These are phyloP conservation scores for Gadus chalcogrammus DNA, from an alignment of 2,113 vertebrate genomes.

Conservation along the genomic window DNA sequence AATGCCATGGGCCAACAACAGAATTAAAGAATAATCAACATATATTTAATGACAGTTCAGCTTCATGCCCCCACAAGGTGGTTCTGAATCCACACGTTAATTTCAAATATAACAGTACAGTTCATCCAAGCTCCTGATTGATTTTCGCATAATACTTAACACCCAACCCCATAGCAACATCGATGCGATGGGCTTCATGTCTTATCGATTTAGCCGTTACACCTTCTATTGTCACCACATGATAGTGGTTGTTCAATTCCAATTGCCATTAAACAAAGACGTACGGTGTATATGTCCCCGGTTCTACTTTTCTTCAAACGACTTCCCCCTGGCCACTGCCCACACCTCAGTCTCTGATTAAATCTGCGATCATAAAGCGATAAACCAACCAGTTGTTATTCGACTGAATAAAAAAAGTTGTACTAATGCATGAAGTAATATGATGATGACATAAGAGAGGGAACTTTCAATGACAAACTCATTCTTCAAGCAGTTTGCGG, in stretches of 20 bases:
- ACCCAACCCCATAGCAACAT: slow-evolving; percentile 27
- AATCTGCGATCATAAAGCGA: too few species aligned
- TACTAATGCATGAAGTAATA: too few species aligned
- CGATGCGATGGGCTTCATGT: slow-evolving; percentile 5
- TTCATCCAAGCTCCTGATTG: slow-evolving; percentile 7
- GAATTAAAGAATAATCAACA: too few species aligned
- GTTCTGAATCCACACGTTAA: background rate
- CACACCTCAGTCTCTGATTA: too few species aligned
- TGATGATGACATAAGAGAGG: too few species aligned
- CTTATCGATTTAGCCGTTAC: slow-evolving; percentile 40
- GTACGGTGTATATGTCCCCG: background rate
- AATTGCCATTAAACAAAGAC: background rate
- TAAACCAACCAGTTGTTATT: too few species aligned
- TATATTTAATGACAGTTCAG: too few species aligned
- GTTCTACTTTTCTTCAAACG: background rate
- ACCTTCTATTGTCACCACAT: slow-evolving; percentile 12
- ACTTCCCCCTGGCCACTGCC: too few species aligned
- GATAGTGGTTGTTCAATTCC: background rate
- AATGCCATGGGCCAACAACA: too few species aligned
- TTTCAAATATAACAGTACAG: background rate
- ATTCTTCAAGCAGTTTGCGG: too few species aligned
- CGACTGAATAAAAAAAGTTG: too few species aligned
- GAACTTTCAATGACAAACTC: too few species aligned
- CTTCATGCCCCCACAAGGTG: background rate
- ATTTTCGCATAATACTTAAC: slow-evolving; percentile 27